These are phyloP conservation scores for Periophthalmodon schlosseri DNA, from an alignment of 2,113 vertebrate genomes.

Conservation along the genomic window DNA sequence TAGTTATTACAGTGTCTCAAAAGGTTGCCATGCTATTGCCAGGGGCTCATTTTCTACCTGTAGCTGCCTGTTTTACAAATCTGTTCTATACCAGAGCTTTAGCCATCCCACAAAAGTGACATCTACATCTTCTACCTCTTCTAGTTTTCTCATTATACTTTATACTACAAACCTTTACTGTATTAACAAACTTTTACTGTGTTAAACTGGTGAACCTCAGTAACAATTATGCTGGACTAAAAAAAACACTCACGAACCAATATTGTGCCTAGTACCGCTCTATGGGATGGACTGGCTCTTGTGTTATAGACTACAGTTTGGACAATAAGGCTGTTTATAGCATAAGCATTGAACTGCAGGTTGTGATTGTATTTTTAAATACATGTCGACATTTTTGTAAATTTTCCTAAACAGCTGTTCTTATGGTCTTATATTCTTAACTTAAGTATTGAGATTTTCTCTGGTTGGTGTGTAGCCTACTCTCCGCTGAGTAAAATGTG, in stretches of 20 bases:
- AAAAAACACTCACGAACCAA: not conserved
- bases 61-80: not conserved
- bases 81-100: not conserved
- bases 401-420: not conserved
- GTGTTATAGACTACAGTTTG: not conserved
- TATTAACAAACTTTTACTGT: no score
- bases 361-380: not conserved
- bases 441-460: not conserved
- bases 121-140: not conserved
- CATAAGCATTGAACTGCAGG: not conserved
- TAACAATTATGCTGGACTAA: not conserved
- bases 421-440: not conserved
- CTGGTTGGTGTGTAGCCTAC: not conserved
- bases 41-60: not conserved
- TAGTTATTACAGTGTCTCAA: not conserved
- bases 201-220: not conserved
- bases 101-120: not conserved
- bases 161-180: not conserved
- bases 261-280: not conserved
- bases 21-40: not conserved
- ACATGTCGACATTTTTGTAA: not conserved
- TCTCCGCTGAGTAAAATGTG: not conserved
- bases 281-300: not conserved
- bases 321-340: not conserved
- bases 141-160: not conserved